These are phyloP conservation scores for Spinibarbus caldwelli DNA, from an alignment of 2,797 vertebrate genomes.

Conservation along the genomic window DNA sequence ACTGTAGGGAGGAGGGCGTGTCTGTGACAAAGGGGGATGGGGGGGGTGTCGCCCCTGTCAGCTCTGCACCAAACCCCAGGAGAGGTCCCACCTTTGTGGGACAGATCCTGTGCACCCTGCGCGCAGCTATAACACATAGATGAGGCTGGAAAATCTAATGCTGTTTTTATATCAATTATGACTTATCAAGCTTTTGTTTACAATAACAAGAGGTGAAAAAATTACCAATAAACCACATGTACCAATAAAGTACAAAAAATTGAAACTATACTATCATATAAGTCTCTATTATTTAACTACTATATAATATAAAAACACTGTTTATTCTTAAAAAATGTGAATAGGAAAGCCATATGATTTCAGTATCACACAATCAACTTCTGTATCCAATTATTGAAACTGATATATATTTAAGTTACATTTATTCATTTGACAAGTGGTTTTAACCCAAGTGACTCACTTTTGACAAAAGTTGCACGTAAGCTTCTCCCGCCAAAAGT, in stretches of 20 bases:
- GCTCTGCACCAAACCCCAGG: slow-evolving; percentile 62
- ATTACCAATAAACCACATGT: too few relatives aligned
- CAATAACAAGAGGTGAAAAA: not conserved
- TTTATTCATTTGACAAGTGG: not conserved
- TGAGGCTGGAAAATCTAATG: not conserved
- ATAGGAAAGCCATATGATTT: not conserved
- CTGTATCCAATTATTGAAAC: slow-evolving; percentile 2
- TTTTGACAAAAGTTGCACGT: not conserved
- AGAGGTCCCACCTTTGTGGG: slow-evolving; percentile 47
- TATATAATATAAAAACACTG: not conserved
- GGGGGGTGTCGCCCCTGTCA: not conserved
- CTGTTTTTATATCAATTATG: not conserved
- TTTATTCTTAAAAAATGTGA: not conserved
- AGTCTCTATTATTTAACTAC: not conserved
- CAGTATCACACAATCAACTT: not conserved
- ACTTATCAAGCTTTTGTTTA: not conserved
- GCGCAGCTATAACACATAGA: not conserved
- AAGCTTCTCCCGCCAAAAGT: slow-evolving; percentile 49
- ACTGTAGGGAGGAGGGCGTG: slow-evolving; percentile 50
- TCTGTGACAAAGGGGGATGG: slow-evolving; percentile 38
- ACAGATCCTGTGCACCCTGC: slow-evolving; percentile 33
- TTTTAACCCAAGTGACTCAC: not conserved
- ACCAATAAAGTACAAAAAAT: not conserved
- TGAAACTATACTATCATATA: not conserved
- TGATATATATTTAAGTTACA: not conserved